A percentile compares a stretch with the other conserved stretches of the same genome.
Conservation (phyloP, 2,797 vertebrate genomes). For the Acrocephalus scirpaceus region DNA sequence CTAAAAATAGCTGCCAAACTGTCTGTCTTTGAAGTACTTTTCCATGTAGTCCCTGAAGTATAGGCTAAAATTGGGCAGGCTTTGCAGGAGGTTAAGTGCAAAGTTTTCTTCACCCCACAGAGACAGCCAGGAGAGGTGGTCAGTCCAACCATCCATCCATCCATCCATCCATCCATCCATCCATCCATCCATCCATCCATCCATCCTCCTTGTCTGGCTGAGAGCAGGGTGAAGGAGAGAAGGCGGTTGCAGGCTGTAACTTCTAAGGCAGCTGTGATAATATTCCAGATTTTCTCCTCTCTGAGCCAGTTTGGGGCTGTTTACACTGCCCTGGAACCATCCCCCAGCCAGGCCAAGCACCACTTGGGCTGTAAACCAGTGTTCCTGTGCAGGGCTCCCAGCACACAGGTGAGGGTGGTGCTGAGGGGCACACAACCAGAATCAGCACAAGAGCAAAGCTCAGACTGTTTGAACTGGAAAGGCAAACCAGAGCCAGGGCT, state of each 20-base stretch:
- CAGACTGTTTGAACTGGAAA: neutral
- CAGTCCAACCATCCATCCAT: neutral
- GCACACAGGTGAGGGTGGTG: neutral
- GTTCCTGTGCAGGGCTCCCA: neutral
- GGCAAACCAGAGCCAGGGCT: neutral
- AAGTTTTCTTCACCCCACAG: constrained; percentile 33
- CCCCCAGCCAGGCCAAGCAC: neutral
- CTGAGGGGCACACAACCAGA: rapidly evolving
- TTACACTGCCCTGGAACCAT: neutral
- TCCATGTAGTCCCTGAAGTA: constrained; percentile 63
- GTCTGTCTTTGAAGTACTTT: constrained; percentile 62
- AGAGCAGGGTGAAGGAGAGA: neutral
- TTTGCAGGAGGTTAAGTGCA: constrained; percentile 41
- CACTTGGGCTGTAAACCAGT: neutral
- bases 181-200: neutral
- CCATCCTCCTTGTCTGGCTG: neutral
- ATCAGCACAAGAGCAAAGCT: neutral
- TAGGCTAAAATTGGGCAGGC: neutral
- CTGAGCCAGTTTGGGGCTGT: neutral
- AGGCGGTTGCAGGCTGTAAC: neutral
- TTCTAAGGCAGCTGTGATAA: neutral
- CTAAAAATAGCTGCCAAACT: constrained; percentile 56
- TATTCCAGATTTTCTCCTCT: neutral
- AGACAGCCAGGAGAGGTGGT: neutral
- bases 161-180: neutral